Conservation (phyloP, 2,797 vertebrate species). For the Carduelis carduelis region DNA sequence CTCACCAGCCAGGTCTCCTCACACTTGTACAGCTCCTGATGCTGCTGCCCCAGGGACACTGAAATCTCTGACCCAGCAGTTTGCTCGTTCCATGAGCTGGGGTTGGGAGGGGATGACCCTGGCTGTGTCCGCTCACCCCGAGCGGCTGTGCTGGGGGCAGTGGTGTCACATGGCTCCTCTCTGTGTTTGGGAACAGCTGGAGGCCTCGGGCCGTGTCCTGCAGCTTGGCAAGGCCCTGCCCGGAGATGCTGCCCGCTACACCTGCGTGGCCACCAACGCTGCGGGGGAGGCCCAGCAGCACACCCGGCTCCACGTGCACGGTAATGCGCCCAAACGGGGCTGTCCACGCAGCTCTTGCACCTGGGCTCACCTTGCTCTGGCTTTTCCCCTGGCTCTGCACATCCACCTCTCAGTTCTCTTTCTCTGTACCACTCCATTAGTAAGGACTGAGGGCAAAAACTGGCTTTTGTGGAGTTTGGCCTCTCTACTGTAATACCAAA, state of each 20-base stretch:
- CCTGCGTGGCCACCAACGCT: slow-evolving; percentile 93
- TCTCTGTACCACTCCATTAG: neutral
- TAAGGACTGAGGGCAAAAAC: neutral
- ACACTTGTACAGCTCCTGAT: neutral
- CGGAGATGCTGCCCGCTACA: slow-evolving; percentile 90
- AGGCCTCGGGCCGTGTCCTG: slow-evolving; percentile 86
- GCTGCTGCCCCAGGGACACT: neutral
- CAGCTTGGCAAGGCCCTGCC: slow-evolving; percentile 80
- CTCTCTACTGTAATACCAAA: neutral
- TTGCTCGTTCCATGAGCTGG: neutral
- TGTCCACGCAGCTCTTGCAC: neutral
- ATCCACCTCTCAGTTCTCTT: neutral
- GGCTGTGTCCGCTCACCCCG: rapidly evolving
- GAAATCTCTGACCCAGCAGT: neutral
- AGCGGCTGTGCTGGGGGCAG: neutral
- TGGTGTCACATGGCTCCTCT: neutral
- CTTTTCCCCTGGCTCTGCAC: neutral
- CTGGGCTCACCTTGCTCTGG: neutral
- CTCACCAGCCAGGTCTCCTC: neutral
- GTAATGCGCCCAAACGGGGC: slow-evolving; percentile 69
- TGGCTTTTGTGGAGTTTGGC: neutral
- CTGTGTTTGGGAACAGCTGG: slow-evolving; percentile 81
- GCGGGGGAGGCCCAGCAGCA: slow-evolving; percentile 92
- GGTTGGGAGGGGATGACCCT: neutral
- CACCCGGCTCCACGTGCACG: slow-evolving; percentile 86